phyloP scores from a whole-genome alignment of 2,113 vertebrate species.

The Corythoichthys haematopterus region DNA sequence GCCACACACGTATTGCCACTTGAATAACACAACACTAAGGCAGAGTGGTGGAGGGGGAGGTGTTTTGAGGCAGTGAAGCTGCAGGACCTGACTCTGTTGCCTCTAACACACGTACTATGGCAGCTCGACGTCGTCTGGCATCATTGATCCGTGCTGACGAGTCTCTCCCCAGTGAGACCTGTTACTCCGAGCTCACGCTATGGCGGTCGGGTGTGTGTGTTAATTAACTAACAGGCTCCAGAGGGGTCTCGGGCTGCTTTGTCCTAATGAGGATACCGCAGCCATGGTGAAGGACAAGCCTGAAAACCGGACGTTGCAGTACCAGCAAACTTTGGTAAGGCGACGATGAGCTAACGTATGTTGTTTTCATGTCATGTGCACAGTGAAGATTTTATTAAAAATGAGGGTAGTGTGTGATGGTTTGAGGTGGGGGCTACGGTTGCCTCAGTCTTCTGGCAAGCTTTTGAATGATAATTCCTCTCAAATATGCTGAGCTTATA shows the following conservation, averaged over 20 bases:
- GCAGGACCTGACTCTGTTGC: conserved; percentile 16
- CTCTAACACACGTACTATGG: background rate
- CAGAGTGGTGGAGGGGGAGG: conserved; percentile 46
- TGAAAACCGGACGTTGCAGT: conserved; percentile 65
- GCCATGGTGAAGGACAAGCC: conserved; percentile 65
- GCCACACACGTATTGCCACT: conserved; percentile 1
- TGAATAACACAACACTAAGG: conserved; percentile 14
- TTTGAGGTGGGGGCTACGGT: background rate
- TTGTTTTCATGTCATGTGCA: conserved; percentile 13
- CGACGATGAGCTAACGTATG: conserved; percentile 14
- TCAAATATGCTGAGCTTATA: background rate
- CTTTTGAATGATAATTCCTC: background rate
- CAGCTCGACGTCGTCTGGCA: background rate
- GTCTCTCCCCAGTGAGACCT: conserved; percentile 22
- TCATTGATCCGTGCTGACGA: background rate
- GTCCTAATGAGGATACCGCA: conserved; percentile 49
- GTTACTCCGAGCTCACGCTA: conserved; percentile 40
- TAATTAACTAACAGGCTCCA: conserved; percentile 21
- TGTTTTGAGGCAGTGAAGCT: conserved; percentile 48
- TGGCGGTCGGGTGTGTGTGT: conserved; percentile 14
- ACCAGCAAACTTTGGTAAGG: conserved; percentile 78
- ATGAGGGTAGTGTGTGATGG: background rate
- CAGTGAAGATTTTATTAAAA: background rate
- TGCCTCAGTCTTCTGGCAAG: background rate
- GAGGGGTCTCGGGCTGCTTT: conserved; percentile 8